phyloP scores from a whole-genome alignment of 2,113 vertebrate genomes.

The Anarhynchus alexandrinus region DNA sequence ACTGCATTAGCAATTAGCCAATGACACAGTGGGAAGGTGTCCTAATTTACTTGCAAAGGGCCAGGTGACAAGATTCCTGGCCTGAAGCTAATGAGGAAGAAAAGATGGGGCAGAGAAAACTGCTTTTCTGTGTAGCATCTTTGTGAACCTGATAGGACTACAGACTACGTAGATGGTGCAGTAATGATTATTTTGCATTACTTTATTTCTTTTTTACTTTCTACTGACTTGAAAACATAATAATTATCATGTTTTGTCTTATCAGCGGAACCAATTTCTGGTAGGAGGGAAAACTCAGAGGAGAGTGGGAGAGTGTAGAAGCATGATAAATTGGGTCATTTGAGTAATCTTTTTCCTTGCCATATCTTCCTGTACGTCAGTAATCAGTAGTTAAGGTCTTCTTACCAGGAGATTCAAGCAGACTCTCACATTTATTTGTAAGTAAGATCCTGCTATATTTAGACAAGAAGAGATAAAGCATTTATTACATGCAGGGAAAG shows the following conservation, averaged over 20 bases:
- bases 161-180: neutral
- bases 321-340: neutral
- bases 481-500: neutral
- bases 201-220: neutral
- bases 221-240: neutral
- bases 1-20: neutral
- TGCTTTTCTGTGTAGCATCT: neutral
- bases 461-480: neutral
- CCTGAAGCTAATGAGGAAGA: neutral
- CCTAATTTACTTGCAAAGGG: neutral
- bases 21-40: neutral
- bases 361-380: neutral
- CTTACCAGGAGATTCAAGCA: neutral
- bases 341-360: neutral
- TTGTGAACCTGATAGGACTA: neutral
- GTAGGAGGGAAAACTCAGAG: neutral
- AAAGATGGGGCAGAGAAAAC: neutral
- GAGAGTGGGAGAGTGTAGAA: neutral
- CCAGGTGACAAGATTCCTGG: neutral
- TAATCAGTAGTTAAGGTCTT: neutral
- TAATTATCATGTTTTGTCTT: neutral
- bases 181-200: neutral
- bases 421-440: neutral
- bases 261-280: neutral
- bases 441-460: neutral